Percentiles rank a stretch among this genome's conserved stretches.
Conservation (phyloP, 1,140 invertebrate genomes). For the Lordiphosa stackelbergi region DNA sequence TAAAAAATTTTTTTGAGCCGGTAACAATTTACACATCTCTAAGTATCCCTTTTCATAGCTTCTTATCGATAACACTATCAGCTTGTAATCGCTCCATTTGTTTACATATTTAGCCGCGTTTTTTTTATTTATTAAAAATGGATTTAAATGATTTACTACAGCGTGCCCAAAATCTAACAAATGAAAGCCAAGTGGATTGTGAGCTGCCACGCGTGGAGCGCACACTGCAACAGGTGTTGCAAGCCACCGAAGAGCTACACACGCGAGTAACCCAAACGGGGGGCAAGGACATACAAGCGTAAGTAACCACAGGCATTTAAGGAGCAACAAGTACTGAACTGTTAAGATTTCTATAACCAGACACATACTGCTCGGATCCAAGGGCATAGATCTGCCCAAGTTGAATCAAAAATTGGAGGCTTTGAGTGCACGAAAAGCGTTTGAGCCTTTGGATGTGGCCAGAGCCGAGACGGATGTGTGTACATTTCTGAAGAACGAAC, state of each 20-base stretch:
- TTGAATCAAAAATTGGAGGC: conserved; percentile 93
- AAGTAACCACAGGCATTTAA: conserved; percentile 51
- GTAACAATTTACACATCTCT: too few relatives aligned
- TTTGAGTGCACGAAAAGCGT: conserved; percentile 88
- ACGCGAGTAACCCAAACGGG: conserved; percentile 90
- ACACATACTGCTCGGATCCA: conserved; percentile 92
- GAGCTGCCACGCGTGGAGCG: conserved; percentile 93
- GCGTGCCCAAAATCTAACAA: conserved; percentile 92
- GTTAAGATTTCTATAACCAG: conserved; percentile 79
- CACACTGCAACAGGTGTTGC: conserved; percentile 92
- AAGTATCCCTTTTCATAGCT: too few relatives aligned
- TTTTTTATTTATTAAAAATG: conserved; percentile 52
- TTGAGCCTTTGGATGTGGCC: conserved; percentile 92
- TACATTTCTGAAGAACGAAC: conserved; percentile 91
- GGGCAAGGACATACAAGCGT: conserved; percentile 95
- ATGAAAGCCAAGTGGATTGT: conserved; percentile 88
- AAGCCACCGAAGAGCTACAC: conserved; percentile 93
- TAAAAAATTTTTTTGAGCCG: too few relatives aligned
- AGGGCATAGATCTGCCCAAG: conserved; percentile 94
- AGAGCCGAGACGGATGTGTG: conserved; percentile 91
- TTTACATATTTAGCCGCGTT: conserved; percentile 31
- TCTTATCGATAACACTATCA: too few relatives aligned
- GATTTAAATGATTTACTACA: conserved; percentile 92
- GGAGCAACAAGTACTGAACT: too few relatives aligned
- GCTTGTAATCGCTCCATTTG: conserved; percentile 8